Percentiles rank a stretch among this genome's conserved stretches.
phyloP scores from a whole-genome alignment of 2,888 invertebrate species.

The Lamellibrachia satsuma region DNA sequence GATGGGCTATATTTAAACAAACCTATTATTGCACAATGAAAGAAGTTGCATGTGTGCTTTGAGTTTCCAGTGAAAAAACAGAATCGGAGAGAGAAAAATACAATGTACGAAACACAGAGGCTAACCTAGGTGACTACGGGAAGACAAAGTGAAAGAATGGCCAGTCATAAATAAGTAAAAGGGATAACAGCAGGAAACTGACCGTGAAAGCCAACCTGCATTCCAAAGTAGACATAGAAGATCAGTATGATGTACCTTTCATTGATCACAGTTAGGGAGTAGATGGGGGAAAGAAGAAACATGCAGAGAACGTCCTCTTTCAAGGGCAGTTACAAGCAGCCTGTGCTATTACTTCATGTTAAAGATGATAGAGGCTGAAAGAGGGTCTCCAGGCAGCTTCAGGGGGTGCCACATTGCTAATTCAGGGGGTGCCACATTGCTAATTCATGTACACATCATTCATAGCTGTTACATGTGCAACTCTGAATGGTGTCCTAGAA shows the following conservation, averaged over 20 bases:
- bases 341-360: not conserved
- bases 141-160: too few relatives aligned
- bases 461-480: not conserved
- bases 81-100: too few relatives aligned
- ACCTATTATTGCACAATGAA: too few relatives aligned
- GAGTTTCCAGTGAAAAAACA: too few relatives aligned
- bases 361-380: not conserved
- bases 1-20: too few relatives aligned
- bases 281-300: not conserved
- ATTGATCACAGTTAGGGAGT: not conserved
- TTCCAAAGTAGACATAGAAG: not conserved
- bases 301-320: not conserved
- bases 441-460: not conserved
- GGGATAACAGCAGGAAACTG: too few relatives aligned
- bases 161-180: too few relatives aligned
- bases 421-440: not conserved
- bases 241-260: not conserved
- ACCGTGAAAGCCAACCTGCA: not conserved
- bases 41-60: too few relatives aligned
- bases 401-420: not conserved
- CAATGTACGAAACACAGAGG: too few relatives aligned
- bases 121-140: too few relatives aligned
- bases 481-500: not conserved
- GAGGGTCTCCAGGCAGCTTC: not conserved
- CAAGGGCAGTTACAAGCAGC: not conserved